phyloP scores from a whole-genome alignment of 2,797 vertebrate genomes.

The Acanthurus leucopareius region DNA sequence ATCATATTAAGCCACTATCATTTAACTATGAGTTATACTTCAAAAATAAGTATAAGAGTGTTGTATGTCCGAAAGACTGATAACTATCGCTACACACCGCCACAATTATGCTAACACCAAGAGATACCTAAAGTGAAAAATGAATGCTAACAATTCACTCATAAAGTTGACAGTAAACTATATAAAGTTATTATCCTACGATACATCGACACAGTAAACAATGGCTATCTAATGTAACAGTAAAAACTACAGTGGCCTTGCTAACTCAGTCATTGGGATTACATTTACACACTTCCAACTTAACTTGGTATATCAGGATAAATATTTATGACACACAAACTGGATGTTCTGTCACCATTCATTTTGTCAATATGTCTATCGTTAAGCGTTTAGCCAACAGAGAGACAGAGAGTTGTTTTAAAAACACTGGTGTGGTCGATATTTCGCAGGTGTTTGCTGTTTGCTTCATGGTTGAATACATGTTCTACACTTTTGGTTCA shows the following conservation, averaged over 20 bases:
- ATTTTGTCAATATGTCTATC: not conserved
- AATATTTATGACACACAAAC: no score
- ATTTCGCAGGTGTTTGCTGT: not conserved
- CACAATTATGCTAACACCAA: not conserved
- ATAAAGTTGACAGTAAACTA: not conserved
- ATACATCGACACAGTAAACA: not conserved
- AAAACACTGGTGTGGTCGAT: not conserved
- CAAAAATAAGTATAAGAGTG: not conserved
- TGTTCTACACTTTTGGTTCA: not conserved
- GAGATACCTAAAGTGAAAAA: not conserved
- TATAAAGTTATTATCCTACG: not conserved
- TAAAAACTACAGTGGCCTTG: not conserved
- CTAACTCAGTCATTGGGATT: not conserved
- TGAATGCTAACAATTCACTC: not conserved
- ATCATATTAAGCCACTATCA: not conserved
- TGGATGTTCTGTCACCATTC: not conserved
- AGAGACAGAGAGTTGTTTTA: not conserved
- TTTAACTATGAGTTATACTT: not conserved
- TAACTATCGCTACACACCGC: not conserved
- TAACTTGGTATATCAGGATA: not conserved
- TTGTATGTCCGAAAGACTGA: not conserved
- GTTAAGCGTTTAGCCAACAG: not conserved
- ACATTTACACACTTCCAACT: not conserved
- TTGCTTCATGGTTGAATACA: not conserved
- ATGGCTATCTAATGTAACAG: not conserved